phyloP scores from a whole-genome alignment of 2,797 vertebrate species.

The Benthosema pterotum region DNA sequence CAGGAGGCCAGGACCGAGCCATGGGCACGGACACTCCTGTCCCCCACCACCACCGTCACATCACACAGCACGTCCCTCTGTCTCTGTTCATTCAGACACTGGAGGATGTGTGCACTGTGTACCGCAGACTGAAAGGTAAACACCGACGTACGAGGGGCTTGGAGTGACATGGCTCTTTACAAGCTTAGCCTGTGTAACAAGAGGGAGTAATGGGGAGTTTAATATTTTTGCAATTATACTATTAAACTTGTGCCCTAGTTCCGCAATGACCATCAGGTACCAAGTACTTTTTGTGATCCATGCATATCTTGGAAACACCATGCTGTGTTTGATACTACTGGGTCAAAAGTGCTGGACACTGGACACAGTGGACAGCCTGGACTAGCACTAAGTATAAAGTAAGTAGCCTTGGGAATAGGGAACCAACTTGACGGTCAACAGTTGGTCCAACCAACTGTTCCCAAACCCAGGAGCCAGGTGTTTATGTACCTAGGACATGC shows the following conservation, averaged over 20 bases:
- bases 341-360: too few species aligned
- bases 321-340: too few species aligned
- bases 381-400: too few species aligned
- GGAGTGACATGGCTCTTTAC: conserved; percentile 84
- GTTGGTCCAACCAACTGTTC: too few species aligned
- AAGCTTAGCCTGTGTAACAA: conserved; percentile 57
- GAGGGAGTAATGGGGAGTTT: conserved; percentile 40
- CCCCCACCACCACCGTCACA: conserved; percentile 87
- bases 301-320: too few species aligned
- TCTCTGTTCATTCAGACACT: conserved; percentile 90
- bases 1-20: conserved; percentile 91
- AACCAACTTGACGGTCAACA: too few species aligned
- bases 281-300: too few species aligned
- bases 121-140: conserved; percentile 95
- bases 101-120: conserved; percentile 88
- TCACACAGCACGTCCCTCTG: conserved; percentile 91
- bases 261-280: too few species aligned
- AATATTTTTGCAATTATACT: background rate
- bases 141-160: conserved; percentile 81
- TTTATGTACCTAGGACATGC: too few species aligned
- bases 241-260: background rate
- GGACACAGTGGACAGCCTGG: too few species aligned
- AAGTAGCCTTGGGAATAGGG: too few species aligned
- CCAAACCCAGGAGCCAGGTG: too few species aligned
- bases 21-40: conserved; percentile 89